Evolutionary conservation across 2,113 vertebrate species (phyloP).

Genomic region (Lophius piscatorius): DNA sequence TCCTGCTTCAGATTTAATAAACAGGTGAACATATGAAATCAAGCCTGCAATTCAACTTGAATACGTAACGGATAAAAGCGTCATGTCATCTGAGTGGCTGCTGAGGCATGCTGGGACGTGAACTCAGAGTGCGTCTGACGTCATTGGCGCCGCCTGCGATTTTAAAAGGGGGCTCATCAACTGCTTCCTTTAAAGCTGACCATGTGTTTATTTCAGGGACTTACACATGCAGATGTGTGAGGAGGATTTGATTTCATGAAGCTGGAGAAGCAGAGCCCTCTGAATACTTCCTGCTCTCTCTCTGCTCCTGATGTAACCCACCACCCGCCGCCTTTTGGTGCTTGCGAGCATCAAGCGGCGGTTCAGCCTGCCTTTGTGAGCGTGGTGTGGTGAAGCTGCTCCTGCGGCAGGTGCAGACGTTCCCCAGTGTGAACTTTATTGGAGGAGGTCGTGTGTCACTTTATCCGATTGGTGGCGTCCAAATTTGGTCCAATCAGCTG

Average conservation of each 20-base stretch:
- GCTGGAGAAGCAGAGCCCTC: no score
- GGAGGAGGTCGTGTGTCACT: constrained; percentile 47
- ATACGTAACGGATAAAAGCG: neutral
- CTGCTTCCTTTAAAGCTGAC: constrained; percentile 44
- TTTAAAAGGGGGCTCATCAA: constrained; percentile 18
- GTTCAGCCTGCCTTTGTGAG: constrained; percentile 26
- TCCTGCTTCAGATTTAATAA: neutral
- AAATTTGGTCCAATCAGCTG: constrained; percentile 65
- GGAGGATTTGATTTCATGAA: constrained; percentile 23
- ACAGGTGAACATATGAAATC: neutral
- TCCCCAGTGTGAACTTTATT: constrained; percentile 68
- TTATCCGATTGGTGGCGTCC: constrained; percentile 56
- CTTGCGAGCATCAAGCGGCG: constrained; percentile 29
- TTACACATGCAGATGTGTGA: constrained; percentile 30
- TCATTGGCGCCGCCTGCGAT: constrained; percentile 25
- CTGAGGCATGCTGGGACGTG: constrained; percentile 3
- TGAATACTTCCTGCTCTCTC: constrained; percentile 8
- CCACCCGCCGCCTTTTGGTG: constrained; percentile 22
- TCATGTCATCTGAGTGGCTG: constrained; percentile 10
- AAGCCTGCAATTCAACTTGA: neutral
- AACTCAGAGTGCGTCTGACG: constrained; percentile 5
- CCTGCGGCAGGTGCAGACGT: constrained; percentile 68
- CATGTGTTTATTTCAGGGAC: constrained; percentile 55
- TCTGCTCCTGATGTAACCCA: constrained; percentile 38
- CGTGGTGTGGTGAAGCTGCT: constrained; percentile 22